Conservation (phyloP, 1,140 invertebrate genomes). For the Eufriesea mexicana region DNA sequence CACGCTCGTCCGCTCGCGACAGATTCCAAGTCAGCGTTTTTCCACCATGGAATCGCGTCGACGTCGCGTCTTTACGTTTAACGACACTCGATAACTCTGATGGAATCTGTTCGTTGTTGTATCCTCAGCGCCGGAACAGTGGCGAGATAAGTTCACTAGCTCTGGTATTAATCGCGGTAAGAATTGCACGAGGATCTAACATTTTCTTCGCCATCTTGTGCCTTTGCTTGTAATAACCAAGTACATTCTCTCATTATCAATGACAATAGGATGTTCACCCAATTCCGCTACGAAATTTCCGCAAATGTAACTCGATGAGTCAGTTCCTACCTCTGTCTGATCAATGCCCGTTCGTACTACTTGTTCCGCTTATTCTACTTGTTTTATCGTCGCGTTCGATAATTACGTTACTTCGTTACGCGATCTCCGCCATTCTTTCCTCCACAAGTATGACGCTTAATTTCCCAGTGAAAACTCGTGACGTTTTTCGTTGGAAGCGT, state of each 20-base stretch:
- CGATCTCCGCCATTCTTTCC: not conserved
- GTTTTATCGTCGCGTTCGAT: not conserved
- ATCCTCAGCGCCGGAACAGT: too few relatives aligned
- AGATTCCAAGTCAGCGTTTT: slow-evolving; percentile 51
- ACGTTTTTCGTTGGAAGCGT: not conserved
- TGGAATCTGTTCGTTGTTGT: not conserved
- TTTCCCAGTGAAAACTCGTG: not conserved
- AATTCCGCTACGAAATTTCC: too few relatives aligned
- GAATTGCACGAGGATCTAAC: too few relatives aligned
- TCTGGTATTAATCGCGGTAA: too few relatives aligned
- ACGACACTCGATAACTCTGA: too few relatives aligned
- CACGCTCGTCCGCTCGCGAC: slow-evolving; percentile 25
- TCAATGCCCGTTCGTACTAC: not conserved
- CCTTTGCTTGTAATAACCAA: too few relatives aligned
- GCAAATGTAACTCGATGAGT: not conserved
- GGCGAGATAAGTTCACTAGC: too few relatives aligned
- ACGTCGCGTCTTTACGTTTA: not conserved
- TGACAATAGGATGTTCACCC: too few relatives aligned
- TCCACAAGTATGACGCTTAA: not conserved
- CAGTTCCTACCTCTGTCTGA: not conserved
- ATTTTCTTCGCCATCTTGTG: too few relatives aligned
- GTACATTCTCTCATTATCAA: too few relatives aligned
- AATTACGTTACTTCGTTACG: not conserved
- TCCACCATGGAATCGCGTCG: slow-evolving; percentile 2
- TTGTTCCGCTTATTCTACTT: not conserved